Percentiles rank a stretch among this genome's conserved stretches.
These are phyloP conservation scores for Sparus aurata DNA, from an alignment of 2,797 vertebrate genomes.

Conservation along the genomic window DNA sequence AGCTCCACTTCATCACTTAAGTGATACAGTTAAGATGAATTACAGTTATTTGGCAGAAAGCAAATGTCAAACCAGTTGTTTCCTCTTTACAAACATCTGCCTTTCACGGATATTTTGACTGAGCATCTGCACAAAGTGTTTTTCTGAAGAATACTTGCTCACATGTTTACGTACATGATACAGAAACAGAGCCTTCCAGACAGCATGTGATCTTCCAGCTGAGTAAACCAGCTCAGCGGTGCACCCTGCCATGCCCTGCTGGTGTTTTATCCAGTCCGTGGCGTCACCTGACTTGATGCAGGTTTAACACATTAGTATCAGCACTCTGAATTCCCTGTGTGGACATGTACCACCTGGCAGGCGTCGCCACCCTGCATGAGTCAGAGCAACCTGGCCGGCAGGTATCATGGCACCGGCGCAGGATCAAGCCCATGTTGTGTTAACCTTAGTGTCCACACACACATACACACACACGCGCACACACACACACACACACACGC, in stretches of 20 bases:
- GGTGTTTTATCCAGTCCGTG: conserved; percentile 8
- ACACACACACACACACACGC: conserved; percentile 28
- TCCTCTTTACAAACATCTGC: conserved; percentile 5
- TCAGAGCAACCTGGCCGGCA: conserved; percentile 63
- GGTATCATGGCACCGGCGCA: conserved; percentile 54
- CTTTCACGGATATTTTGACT: conserved; percentile 4
- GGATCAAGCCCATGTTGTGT: conserved; percentile 52
- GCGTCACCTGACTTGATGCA: conserved; percentile 44
- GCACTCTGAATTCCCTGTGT: conserved; percentile 59
- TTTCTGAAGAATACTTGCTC: background rate
- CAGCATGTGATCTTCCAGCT: conserved; percentile 33
- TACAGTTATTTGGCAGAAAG: conserved; percentile 8
- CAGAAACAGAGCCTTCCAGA: conserved; percentile 18
- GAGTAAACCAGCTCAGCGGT: conserved; percentile 25
- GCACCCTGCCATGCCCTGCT: conserved; percentile 6
- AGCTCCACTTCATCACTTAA: background rate
- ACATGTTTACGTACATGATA: conserved; percentile 10
- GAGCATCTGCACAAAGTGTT: background rate
- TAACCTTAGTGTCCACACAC: conserved; percentile 43
- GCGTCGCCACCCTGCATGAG: conserved; percentile 54
- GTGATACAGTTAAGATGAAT: conserved; percentile 13
- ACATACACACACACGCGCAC: conserved; percentile 28
- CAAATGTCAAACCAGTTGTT: background rate
- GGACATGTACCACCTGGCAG: conserved; percentile 78
- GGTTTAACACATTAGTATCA: conserved; percentile 70